Base-by-base conservation (phyloP, 1,140 invertebrate genomes). In the Euglossa dilemma region DNA sequence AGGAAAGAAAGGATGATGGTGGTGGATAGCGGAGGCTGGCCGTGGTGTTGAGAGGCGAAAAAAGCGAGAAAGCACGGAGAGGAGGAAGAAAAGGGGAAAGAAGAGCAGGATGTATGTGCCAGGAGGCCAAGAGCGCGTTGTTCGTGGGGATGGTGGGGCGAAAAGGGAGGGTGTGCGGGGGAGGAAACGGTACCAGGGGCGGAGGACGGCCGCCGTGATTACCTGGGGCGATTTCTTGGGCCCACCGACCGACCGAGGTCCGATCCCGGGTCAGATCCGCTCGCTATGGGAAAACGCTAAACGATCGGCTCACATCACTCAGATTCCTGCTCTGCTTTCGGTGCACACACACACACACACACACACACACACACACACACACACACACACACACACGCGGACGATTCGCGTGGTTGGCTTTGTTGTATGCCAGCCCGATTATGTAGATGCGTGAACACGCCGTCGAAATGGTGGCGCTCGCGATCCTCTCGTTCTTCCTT, bases 301-400 rank as follows among this genome's bases (percentile, higher is more conserved):
- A 93, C 93, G 93, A 94, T 94, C 91, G 93, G 93, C 93, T 94
- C 93, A 94, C 93, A 94, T 94, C 93, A 93, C 91, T 93, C 93
- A 92, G 90, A 93, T 91, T 92, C 90, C 89, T 89, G 92, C 92
- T 92, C 92, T 92, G 90, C 89, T 93, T 91, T 93, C 84, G 78
- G 80, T 73, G 14, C 64, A 76, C 47, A 47, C 70, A 71, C 67
- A 18, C 23, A 8, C 0, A 12, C 2, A 52, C 14, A 25, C 45
- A n/a, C n/a, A 36, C 36, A 4, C 36, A 47, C 25, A 16, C n/a
- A n/a, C 64, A 76, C 47, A 47, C 70, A 71, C 67, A 18, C 23
- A 8, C 0, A 12, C 2, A 52, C 14, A 25, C 45, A n/a, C n/a
- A 36, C 36, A 4, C 36, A 47, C 25, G n/a, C n/a, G n/a, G n/a